Evolutionary conservation across 1,140 invertebrate genomes (phyloP).

Genomic region (Elymnias hypermnestra): DNA sequence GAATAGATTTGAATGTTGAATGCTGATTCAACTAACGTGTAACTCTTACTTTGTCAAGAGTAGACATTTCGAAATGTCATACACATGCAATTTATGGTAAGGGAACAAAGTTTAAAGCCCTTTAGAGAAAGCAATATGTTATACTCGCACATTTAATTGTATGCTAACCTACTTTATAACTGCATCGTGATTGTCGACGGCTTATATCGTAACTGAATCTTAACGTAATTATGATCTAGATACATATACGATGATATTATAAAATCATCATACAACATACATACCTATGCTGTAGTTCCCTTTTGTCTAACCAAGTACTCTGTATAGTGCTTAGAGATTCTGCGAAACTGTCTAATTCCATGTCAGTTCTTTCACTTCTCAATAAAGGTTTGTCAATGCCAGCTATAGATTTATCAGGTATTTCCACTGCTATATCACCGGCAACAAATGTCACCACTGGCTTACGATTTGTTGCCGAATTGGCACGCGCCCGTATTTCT

Average conservation of each 20-base stretch:
- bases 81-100: too few relatives aligned
- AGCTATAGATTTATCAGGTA: slow-evolving; percentile 60
- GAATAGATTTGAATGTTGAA: too few relatives aligned
- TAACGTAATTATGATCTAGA: neutral
- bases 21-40: too few relatives aligned
- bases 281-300: slow-evolving; percentile 79
- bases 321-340: slow-evolving; percentile 70
- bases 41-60: too few relatives aligned
- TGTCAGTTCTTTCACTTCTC: slow-evolving; percentile 71
- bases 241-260: neutral
- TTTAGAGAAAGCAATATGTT: too few relatives aligned
- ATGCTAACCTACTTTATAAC: too few relatives aligned
- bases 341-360: slow-evolving; percentile 78
- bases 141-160: too few relatives aligned
- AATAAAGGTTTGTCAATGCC: slow-evolving; percentile 55
- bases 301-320: slow-evolving; percentile 76
- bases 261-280: slow-evolving; percentile 15
- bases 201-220: too few relatives aligned
- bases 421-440: slow-evolving; percentile 54
- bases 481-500: slow-evolving; percentile 74
- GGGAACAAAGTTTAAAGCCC: too few relatives aligned
- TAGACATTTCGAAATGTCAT: too few relatives aligned
- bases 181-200: too few relatives aligned
- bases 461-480: slow-evolving; percentile 66
- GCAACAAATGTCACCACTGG: slow-evolving; percentile 50